Evolutionary conservation across 2,113 vertebrate genomes (phyloP).

Genomic region (Sclerurus mexicanus): DNA sequence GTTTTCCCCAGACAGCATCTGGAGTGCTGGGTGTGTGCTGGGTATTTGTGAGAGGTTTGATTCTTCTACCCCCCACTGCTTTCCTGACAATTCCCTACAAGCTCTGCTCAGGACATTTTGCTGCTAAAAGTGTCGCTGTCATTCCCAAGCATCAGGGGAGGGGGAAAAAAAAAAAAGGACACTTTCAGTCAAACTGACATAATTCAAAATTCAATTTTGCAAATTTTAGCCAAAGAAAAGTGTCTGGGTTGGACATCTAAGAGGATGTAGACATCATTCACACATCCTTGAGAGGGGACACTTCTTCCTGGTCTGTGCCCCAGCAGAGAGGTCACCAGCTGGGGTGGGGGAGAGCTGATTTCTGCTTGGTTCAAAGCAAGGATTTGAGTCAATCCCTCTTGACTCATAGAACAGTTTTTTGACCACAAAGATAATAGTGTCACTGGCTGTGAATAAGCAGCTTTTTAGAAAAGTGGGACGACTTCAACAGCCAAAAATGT

Average conservation of each 20-base stretch:
- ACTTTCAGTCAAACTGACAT: not conserved
- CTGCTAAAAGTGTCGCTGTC: rapidly evolving
- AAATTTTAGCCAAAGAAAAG: not conserved
- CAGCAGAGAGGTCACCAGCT: not conserved
- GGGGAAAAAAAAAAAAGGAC: not conserved
- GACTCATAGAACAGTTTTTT: not conserved
- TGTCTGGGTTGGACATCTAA: not conserved
- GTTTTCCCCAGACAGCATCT: not conserved
- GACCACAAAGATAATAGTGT: not conserved
- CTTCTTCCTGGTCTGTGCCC: not conserved
- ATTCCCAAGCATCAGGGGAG: not conserved
- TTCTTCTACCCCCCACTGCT: not conserved
- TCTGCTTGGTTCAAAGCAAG: not conserved
- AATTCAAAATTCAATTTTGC: not conserved
- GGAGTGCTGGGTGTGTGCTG: not conserved
- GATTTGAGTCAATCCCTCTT: not conserved
- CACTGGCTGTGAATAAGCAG: not conserved
- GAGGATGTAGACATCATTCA: rapidly evolving
- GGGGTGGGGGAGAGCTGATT: not conserved
- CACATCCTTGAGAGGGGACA: not conserved
- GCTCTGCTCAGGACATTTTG: not conserved
- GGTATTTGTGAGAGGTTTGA: not conserved
- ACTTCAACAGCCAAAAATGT: not conserved
- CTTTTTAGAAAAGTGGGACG: not conserved
- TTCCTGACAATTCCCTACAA: not conserved